A percentile compares a stretch with the other conserved stretches of the same genome.
phyloP scores from a whole-genome alignment of 2,113 vertebrate species.

The Craseonycteris thonglongyai region DNA sequence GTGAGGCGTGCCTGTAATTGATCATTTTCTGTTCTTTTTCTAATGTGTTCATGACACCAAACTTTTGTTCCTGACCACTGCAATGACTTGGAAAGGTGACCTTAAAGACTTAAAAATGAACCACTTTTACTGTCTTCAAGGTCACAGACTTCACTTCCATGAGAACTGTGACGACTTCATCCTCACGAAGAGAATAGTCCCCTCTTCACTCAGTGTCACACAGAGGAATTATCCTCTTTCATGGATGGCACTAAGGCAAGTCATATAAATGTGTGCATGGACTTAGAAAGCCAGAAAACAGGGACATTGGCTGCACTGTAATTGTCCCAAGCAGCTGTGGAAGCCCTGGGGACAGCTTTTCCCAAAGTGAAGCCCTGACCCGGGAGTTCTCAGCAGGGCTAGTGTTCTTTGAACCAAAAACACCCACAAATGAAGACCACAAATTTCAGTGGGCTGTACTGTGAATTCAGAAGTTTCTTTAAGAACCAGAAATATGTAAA shows the following conservation, averaged over 20 bases:
- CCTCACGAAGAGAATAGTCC: background rate
- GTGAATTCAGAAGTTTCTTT: background rate
- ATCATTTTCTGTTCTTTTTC: background rate
- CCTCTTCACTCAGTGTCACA: background rate
- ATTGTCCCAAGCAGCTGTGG: too few relatives aligned
- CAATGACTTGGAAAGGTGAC: background rate
- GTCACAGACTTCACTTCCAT: too few relatives aligned
- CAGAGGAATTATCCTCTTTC: background rate
- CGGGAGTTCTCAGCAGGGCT: background rate
- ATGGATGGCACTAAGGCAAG: background rate
- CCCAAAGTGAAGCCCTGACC: background rate
- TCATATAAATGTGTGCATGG: background rate
- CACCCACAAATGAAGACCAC: background rate
- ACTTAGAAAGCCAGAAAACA: background rate
- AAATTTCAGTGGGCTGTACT: background rate
- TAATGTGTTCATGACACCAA: background rate
- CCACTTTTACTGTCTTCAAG: background rate
- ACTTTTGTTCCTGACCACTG: background rate
- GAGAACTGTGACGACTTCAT: background rate
- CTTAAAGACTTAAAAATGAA: background rate
- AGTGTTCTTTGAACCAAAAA: background rate
- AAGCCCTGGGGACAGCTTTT: accelerated
- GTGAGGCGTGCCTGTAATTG: background rate
- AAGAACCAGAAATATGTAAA: background rate
- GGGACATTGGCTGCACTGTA: background rate